phyloP scores from a whole-genome alignment of 53 echinoderm and acorn worm species.

The Astropecten irregularis region DNA sequence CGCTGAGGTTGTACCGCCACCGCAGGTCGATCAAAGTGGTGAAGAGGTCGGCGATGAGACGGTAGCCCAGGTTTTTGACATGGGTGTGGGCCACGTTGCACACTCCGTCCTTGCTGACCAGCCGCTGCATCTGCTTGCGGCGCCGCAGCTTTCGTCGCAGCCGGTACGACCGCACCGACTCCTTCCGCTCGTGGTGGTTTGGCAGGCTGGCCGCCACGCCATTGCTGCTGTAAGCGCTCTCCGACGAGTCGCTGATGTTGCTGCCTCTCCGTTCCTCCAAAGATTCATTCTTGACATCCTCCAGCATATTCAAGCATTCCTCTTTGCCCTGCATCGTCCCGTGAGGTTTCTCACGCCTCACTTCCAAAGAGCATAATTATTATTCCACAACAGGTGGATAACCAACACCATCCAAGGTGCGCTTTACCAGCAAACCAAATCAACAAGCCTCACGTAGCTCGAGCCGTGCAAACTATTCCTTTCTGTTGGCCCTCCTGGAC shows the following conservation, averaged over 20 bases:
- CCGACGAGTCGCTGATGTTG: constrained; percentile 83
- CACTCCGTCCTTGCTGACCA: constrained; percentile 89
- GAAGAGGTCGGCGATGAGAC: constrained; percentile 85
- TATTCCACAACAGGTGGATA: too few species aligned
- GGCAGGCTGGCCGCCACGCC: constrained; percentile 78
- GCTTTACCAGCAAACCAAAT: too few species aligned
- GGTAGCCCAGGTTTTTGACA: constrained; percentile 66
- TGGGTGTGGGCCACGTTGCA: constrained; percentile 87
- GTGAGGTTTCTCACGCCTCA: too few species aligned
- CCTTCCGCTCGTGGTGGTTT: constrained; percentile 85
- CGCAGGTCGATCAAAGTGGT: constrained; percentile 90
- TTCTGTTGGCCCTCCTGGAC: too few species aligned
- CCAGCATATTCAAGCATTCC: constrained; percentile 30
- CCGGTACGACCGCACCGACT: constrained; percentile 91
- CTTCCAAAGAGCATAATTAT: too few species aligned
- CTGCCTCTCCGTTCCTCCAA: constrained; percentile 63
- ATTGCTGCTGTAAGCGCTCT: constrained; percentile 96
- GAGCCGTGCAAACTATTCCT: too few species aligned
- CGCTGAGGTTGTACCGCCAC: constrained; percentile 83
- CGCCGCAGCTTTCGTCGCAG: constrained; percentile 80
- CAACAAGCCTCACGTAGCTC: too few species aligned
- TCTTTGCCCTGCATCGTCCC: constrained; percentile 19
- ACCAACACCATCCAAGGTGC: too few species aligned
- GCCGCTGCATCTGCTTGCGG: constrained; percentile 86
- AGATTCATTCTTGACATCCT: constrained; percentile 56